These are phyloP conservation scores for Subacronicta megacephala DNA, from an alignment of 2,888 invertebrate species.

Conservation along the genomic window DNA sequence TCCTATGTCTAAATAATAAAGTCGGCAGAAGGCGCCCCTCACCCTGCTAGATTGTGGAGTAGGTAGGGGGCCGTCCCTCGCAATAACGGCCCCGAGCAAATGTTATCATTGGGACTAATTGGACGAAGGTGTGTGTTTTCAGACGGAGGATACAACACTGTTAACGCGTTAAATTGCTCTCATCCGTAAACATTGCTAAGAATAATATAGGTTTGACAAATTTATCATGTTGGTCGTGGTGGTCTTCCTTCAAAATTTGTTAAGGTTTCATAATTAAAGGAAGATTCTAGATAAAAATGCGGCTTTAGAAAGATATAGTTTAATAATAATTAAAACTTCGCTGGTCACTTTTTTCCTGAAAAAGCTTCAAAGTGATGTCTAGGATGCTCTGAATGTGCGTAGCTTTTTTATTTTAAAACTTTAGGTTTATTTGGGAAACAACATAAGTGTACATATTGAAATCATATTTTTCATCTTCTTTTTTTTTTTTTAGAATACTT, in stretches of 20 bases:
- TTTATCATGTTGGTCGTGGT: slow-evolving; percentile 7
- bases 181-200: slow-evolving; percentile 5
- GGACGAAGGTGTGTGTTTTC: slow-evolving; percentile 53
- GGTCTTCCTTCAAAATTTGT: neutral
- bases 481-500: too few species aligned
- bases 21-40: slow-evolving; percentile 15
- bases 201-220: slow-evolving; percentile 27
- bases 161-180: slow-evolving; percentile 33
- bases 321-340: too few species aligned
- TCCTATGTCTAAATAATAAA: slow-evolving; percentile 50
- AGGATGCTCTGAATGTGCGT: too few species aligned
- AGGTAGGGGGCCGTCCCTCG: slow-evolving; percentile 60
- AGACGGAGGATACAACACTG: slow-evolving; percentile 20
- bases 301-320: too few species aligned
- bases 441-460: too few species aligned
- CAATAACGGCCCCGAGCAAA: slow-evolving; percentile 69
- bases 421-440: too few species aligned
- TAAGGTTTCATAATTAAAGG: neutral
- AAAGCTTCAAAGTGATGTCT: too few species aligned
- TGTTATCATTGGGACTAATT: slow-evolving; percentile 74
- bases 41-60: slow-evolving; percentile 4
- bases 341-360: too few species aligned
- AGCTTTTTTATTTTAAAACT: too few species aligned
- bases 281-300: neutral
- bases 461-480: too few species aligned